Base-by-base conservation (phyloP, 2,797 vertebrate genomes). In the Iguana delicatissima region DNA sequence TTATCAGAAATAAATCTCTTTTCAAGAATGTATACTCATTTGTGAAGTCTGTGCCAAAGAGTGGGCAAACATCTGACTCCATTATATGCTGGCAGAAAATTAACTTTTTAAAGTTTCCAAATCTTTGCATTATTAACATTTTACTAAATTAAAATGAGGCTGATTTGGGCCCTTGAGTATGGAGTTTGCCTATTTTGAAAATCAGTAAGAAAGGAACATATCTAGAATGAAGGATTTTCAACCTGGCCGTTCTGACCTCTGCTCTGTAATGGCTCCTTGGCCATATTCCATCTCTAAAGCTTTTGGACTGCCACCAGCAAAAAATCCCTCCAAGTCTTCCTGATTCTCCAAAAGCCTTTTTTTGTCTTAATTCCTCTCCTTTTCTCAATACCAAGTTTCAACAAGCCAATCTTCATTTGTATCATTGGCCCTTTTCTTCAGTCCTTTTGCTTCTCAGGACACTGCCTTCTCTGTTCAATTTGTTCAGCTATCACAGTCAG, bases 11-110 rank as follows among this genome's bases (percentile, higher is more conserved):
- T 50, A 91, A 90, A 7, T 89, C 86, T 84, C 82, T 94, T 95
- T 88, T 84, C 94, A 96, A 91, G 86, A 89, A 89, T 94, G 32
- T 77, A 94, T 89, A 93, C 16, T 87, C 35, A 90, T 94, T 90
- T 94, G 84, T 72, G 26, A 1, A 73, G 87, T 57, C 92, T 93
- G 82, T 74, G 88, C 89, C 80, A 88, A 0, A 1, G 62, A 80
- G 46, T 52, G 88, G 84, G 79, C 84, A 90, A 93, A 93, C 90
- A 92, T 93, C 87, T 94, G 92, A 88, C 55, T 94, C 42, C 74
- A 76, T 42, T 80, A 92, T 64, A 91, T 91, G 87, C 0, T 93
- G 93, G 93, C 94, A 94, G 88, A 88, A 84, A 82, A 76, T 24
- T 74, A 9, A 86, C 67, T 86, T 69, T 32, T 69, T 10, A 26